phyloP scores from a whole-genome alignment of 2,888 invertebrate species.

The Magallana nippona region DNA sequence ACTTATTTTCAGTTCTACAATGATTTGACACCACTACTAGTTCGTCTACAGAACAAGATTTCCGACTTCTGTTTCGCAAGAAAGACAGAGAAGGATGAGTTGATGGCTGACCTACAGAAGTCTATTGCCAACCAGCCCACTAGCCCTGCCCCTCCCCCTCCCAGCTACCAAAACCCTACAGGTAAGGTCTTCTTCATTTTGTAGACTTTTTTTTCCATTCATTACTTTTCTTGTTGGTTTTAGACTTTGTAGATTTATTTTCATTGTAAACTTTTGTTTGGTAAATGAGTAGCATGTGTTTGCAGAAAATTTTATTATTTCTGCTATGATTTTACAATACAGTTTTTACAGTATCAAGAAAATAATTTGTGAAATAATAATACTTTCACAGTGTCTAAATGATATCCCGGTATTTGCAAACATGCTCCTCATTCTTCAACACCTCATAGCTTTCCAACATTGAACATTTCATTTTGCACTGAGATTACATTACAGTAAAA shows the following conservation, averaged over 20 bases:
- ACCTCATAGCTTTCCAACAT: not conserved
- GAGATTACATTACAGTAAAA: not conserved
- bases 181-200: conserved; percentile 13
- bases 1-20: conserved; percentile 82
- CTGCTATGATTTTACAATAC: too few relatives aligned
- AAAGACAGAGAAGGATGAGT: conserved; percentile 98
- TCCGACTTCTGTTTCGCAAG: conserved; percentile 99
- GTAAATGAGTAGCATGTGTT: not conserved
- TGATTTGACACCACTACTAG: conserved; percentile 87
- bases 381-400: too few relatives aligned
- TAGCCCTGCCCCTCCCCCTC: conserved; percentile 74
- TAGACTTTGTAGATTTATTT: not conserved
- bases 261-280: not conserved
- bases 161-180: conserved; percentile 73
- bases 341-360: too few relatives aligned
- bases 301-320: not conserved
- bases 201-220: not conserved
- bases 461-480: not conserved
- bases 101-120: conserved; percentile 94
- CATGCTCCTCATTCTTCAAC: conserved; percentile 1
- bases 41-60: conserved; percentile 97
- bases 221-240: not conserved
- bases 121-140: conserved; percentile 83
- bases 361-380: too few relatives aligned
- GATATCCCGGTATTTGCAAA: too few relatives aligned